A percentile compares a stretch with the other conserved stretches of the same genome.
Evolutionary conservation across 2,113 vertebrate genomes (phyloP).

Genomic region (Jaculus jaculus): DNA sequence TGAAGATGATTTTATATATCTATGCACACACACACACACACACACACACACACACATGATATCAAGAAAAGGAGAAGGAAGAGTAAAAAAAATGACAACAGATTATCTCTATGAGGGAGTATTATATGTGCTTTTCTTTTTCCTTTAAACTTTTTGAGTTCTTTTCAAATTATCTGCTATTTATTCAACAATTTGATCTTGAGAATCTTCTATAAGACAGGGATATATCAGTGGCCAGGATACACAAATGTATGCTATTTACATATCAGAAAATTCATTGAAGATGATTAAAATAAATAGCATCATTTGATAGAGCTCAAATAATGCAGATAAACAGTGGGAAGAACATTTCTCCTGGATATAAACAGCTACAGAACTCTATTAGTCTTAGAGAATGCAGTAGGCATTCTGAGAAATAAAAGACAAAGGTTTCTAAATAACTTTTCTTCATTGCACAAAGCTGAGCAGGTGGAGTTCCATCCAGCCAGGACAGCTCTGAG

Average conservation of each 20-base stretch:
- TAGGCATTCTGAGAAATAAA: slow-evolving; percentile 8
- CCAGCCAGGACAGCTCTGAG: background rate
- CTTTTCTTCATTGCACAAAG: background rate
- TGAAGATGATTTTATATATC: background rate
- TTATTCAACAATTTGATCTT: background rate
- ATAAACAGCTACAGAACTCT: background rate
- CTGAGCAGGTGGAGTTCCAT: background rate
- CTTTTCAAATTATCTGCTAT: slow-evolving; percentile 35
- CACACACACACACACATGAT: background rate
- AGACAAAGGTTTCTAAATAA: background rate
- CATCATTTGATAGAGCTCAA: background rate
- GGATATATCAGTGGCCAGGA: background rate
- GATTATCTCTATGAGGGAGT: background rate
- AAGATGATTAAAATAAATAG: slow-evolving; percentile 17
- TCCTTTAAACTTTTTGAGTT: slow-evolving; percentile 12
- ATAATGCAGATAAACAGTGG: slow-evolving; percentile 1
- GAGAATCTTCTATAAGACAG: background rate
- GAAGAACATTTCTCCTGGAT: background rate
- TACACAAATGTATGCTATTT: slow-evolving; percentile 12
- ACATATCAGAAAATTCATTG: slow-evolving; percentile 16
- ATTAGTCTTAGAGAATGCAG: background rate
- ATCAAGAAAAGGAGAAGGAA: background rate
- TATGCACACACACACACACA: background rate
- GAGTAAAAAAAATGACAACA: background rate
- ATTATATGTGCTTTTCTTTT: background rate